These are phyloP conservation scores for Octopus sinensis DNA, from an alignment of 1,140 invertebrate species.

Conservation along the genomic window DNA sequence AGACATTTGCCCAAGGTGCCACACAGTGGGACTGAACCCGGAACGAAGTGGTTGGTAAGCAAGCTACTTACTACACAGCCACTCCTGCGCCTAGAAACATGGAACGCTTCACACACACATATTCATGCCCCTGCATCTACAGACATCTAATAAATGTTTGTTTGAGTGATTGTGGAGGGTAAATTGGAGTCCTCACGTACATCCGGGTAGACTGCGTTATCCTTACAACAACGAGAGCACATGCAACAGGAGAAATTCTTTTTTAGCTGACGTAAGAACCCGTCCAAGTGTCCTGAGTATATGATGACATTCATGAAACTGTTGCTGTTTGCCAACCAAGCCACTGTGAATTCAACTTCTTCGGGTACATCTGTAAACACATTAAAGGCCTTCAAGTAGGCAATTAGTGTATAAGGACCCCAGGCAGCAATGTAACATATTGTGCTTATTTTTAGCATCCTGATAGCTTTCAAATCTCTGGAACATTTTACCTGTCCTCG, in stretches of 20 bases:
- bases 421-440: slow-evolving; percentile 28
- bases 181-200: not conserved
- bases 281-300: slow-evolving; percentile 28
- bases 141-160: not conserved
- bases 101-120: no score
- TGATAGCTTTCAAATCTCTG: slow-evolving; percentile 28
- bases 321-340: slow-evolving; percentile 36
- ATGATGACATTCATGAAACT: slow-evolving; percentile 34
- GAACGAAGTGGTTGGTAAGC: no score
- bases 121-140: no score
- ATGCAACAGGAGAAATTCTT: not conserved
- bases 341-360: slow-evolving; percentile 24
- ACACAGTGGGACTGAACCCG: no score
- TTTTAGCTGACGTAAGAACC: slow-evolving; percentile 22
- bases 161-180: not conserved
- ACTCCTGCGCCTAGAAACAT: no score
- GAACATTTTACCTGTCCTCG: not conserved
- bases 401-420: slow-evolving; percentile 30
- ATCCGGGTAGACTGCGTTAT: not conserved
- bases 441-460: slow-evolving; percentile 22
- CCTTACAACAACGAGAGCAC: not conserved
- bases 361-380: slow-evolving; percentile 5
- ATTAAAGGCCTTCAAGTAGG: slow-evolving; percentile 19
- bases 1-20: no score
- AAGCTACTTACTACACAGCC: no score